A percentile compares a stretch with the other conserved stretches of the same genome.
Conservation (phyloP, 1,140 invertebrate species). For the Medauroidea extradentata region DNA sequence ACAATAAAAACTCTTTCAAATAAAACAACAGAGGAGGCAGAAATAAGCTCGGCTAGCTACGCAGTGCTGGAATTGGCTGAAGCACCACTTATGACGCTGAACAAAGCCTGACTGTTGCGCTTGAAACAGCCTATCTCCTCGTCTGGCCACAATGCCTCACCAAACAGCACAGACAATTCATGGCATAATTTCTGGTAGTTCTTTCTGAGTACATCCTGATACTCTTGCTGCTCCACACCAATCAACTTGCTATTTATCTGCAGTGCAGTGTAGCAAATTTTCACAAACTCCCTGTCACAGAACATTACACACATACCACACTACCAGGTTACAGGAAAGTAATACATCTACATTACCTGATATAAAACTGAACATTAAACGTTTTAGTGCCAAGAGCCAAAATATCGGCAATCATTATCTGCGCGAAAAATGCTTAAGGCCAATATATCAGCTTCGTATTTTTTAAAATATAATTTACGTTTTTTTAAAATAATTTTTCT, state of each 20-base stretch:
- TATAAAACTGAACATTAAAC: too few species aligned
- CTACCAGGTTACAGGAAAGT: too few species aligned
- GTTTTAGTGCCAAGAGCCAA: too few species aligned
- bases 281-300: slow-evolving; percentile 75
- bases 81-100: slow-evolving; percentile 62
- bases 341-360: too few species aligned
- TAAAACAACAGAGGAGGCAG: not conserved
- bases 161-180: slow-evolving; percentile 65
- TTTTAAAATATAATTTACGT: too few species aligned
- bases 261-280: slow-evolving; percentile 79
- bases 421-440: too few species aligned
- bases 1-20: not conserved
- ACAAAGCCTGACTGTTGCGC: slow-evolving; percentile 61
- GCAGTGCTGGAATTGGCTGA: slow-evolving; percentile 60
- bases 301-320: slow-evolving; percentile 14
- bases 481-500: too few species aligned
- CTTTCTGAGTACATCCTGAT: slow-evolving; percentile 77
- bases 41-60: slow-evolving; percentile 31
- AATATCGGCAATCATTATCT: too few species aligned
- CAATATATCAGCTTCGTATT: too few species aligned
- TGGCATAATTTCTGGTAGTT: slow-evolving; percentile 84
- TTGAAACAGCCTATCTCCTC: slow-evolving; percentile 56
- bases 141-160: slow-evolving; percentile 50
- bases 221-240: slow-evolving; percentile 78
- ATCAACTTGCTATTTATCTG: slow-evolving; percentile 84